A percentile compares a stretch with the other conserved stretches of the same genome.
These are phyloP conservation scores for Squalus acanthias DNA, from an alignment of 2,797 vertebrate genomes.

Conservation along the genomic window DNA sequence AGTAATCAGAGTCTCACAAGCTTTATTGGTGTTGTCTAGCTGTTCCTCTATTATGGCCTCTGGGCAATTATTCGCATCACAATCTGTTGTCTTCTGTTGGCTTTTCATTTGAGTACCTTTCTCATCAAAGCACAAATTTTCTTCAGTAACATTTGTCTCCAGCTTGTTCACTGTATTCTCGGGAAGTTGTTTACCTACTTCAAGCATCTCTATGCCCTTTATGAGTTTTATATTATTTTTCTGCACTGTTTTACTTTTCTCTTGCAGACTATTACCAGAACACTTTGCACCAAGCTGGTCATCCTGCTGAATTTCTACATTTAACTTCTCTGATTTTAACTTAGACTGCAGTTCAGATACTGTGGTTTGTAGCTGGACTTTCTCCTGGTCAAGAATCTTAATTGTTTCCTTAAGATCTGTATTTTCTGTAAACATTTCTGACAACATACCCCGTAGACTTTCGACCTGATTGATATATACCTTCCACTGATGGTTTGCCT, in stretches of 20 bases:
- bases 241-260: neutral
- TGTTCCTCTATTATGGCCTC: neutral
- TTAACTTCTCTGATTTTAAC: conserved; percentile 20
- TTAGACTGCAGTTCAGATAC: neutral
- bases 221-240: neutral
- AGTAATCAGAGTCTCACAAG: neutral
- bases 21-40: neutral
- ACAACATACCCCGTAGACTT: neutral
- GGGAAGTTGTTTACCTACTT: neutral
- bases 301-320: neutral
- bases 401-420: conserved; percentile 27
- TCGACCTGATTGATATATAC: neutral
- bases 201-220: neutral
- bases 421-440: conserved; percentile 28
- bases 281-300: neutral
- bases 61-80: neutral
- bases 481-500: neutral
- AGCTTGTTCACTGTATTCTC: neutral
- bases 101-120: neutral
- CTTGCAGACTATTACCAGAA: neutral
- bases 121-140: neutral
- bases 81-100: neutral
- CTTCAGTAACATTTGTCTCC: neutral
- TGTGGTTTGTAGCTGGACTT: neutral
- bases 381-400: neutral